Percentiles rank a stretch among this genome's conserved stretches.
phyloP scores from a whole-genome alignment of 2,113 vertebrate species.

The Haemorhous mexicanus region DNA sequence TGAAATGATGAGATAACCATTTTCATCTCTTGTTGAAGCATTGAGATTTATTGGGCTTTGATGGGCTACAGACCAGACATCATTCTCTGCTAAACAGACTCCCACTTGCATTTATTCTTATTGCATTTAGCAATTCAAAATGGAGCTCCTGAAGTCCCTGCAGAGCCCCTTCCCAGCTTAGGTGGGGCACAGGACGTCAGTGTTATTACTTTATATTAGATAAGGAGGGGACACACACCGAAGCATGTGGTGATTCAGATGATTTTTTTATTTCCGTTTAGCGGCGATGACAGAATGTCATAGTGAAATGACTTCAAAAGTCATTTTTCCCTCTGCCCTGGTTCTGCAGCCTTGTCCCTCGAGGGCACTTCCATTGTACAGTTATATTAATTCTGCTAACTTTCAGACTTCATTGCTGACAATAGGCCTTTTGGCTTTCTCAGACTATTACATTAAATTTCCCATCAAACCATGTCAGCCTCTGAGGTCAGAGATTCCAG shows the following conservation, averaged over 20 bases:
- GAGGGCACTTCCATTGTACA: constrained; percentile 79
- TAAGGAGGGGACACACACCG: constrained; percentile 85
- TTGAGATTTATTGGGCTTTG: constrained; percentile 95
- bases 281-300: constrained; percentile 82
- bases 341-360: constrained; percentile 73
- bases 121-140: constrained; percentile 83
- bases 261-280: constrained; percentile 84
- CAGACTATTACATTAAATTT: constrained; percentile 84
- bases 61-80: constrained; percentile 89
- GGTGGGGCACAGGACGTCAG: constrained; percentile 74
- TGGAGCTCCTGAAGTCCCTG: constrained; percentile 62
- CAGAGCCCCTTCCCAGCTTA: constrained; percentile 72
- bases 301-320: constrained; percentile 80
- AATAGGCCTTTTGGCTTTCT: constrained; percentile 83
- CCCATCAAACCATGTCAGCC: constrained; percentile 82
- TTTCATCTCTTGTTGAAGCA: constrained; percentile 89
- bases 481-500: constrained; percentile 78
- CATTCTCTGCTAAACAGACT: constrained; percentile 89
- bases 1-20: constrained; percentile 87
- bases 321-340: constrained; percentile 76
- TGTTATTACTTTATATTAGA: constrained; percentile 93
- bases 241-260: constrained; percentile 78
- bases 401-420: constrained; percentile 86
- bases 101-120: constrained; percentile 92
- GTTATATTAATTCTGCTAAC: constrained; percentile 83